Base-by-base conservation (phyloP, 2,888 invertebrate species). In the Tolmerus cingulatus region DNA sequence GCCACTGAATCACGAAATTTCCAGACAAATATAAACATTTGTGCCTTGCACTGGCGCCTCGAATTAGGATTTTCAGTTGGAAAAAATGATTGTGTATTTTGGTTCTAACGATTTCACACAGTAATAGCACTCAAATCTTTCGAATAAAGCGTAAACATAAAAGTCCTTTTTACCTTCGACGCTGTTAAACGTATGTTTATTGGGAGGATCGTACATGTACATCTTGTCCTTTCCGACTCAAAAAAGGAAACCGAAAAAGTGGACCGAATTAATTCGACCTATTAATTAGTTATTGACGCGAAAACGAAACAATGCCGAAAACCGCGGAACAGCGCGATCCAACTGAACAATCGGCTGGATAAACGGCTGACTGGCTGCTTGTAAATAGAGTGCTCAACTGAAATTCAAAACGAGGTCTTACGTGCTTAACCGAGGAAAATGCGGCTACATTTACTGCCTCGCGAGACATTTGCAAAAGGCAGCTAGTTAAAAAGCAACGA, bases 161-260 rank as follows among this genome's bases (percentile, higher is more conserved):
- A 7, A 4, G 16, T 16, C 27, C 23, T 7, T 27, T 8, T 81
- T 94, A 96, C 96, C 96, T 95, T 96, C 96, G 34, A 96, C 95
- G 5, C 96, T 96, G 89, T 95, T 95, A 91, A 96, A 94, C 91
- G 95, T 95, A 89, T 96, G 94, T 92, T 95, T 96, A 89, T 95
- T 94, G 82, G 95, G 94, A 78, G 95, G 95, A 91, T 96, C 96
- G 93, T 96, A 96, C 92, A 95, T 95, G 92, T 95, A 96, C 96
- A 96, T 90, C 14, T 43, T 88, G 14, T n/a, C 16, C 5, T 55
- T 86, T 78, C n/a, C 30, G 43, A 77, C 82, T 34, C 7, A 9
- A 74, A 57, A 81, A 27, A 27, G 2, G 51, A 40, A 87, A 27
- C 19, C 16, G 2, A 66, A 74, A 23, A 40, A 40, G 16, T 40